Evolutionary conservation across 2,888 invertebrate species (phyloP).

Genomic region (Auanema sp.): DNA sequence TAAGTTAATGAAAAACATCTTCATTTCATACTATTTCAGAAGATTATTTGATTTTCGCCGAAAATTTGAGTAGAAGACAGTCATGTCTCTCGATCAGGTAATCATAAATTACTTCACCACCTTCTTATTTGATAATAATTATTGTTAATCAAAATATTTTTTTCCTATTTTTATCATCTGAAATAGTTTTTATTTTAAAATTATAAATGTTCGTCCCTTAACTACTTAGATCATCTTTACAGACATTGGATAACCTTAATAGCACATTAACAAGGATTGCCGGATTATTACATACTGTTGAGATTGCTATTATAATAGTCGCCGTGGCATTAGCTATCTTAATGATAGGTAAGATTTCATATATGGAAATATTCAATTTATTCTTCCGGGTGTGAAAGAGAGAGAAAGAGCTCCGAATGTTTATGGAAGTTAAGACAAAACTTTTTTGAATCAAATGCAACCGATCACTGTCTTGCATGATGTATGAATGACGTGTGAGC

Average conservation of each 20-base stretch:
- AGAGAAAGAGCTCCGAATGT: background rate
- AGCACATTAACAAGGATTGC: conserved; percentile 34
- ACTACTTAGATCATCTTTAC: conserved; percentile 9
- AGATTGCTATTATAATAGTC: conserved; percentile 36
- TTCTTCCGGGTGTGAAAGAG: background rate
- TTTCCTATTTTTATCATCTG: background rate
- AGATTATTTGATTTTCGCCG: no score
- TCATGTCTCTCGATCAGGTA: background rate
- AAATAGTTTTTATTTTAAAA: no score
- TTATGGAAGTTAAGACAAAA: no score
- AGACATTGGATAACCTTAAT: conserved; percentile 41
- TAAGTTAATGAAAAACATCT: no score
- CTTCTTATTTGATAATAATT: background rate
- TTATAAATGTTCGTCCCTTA: no score
- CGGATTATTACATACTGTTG: conserved; percentile 33
- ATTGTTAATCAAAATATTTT: background rate
- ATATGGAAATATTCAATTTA: no score
- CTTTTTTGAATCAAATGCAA: background rate
- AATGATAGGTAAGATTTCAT: conserved; percentile 26
- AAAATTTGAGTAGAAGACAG: no score
- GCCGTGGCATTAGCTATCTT: conserved; percentile 30
- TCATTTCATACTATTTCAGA: no score
- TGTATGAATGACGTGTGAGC: background rate
- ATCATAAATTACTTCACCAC: background rate
- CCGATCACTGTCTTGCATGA: background rate